Conservation (phyloP, 1,140 invertebrate genomes). For the Drosophila triauraria region DNA sequence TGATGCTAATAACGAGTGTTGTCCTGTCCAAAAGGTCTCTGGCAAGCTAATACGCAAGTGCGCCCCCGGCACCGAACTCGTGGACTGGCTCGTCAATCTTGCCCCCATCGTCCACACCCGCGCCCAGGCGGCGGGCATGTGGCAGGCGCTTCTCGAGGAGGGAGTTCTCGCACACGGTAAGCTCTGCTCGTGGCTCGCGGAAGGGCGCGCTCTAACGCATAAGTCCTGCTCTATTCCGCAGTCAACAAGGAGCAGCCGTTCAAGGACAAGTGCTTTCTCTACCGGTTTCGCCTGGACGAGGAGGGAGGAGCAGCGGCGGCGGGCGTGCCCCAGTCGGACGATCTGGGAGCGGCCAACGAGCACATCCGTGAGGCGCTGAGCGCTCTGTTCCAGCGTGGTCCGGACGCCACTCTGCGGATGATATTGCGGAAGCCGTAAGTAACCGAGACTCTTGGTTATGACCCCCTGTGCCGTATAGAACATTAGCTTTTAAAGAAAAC, state of each 20-base stretch:
- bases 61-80: constrained; percentile 89
- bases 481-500: no score
- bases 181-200: constrained; percentile 37
- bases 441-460: not conserved
- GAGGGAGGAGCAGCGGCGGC: constrained; percentile 85
- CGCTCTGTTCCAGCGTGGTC: constrained; percentile 89
- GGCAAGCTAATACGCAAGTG: constrained; percentile 87
- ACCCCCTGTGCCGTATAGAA: no score
- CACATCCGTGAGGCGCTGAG: constrained; percentile 89
- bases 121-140: constrained; percentile 92
- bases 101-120: constrained; percentile 87
- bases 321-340: constrained; percentile 86
- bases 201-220: not conserved
- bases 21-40: constrained; percentile 84
- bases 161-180: constrained; percentile 92
- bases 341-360: constrained; percentile 88
- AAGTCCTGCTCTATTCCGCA: constrained; percentile 56
- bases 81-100: constrained; percentile 90
- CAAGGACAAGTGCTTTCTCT: constrained; percentile 93
- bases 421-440: constrained; percentile 93
- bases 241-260: constrained; percentile 93
- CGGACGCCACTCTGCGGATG: constrained; percentile 92
- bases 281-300: constrained; percentile 92
- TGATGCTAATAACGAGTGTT: constrained; percentile 31
- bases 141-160: constrained; percentile 94